Evolutionary conservation across 2,888 invertebrate genomes (phyloP).

Genomic region (Hedya salicella): DNA sequence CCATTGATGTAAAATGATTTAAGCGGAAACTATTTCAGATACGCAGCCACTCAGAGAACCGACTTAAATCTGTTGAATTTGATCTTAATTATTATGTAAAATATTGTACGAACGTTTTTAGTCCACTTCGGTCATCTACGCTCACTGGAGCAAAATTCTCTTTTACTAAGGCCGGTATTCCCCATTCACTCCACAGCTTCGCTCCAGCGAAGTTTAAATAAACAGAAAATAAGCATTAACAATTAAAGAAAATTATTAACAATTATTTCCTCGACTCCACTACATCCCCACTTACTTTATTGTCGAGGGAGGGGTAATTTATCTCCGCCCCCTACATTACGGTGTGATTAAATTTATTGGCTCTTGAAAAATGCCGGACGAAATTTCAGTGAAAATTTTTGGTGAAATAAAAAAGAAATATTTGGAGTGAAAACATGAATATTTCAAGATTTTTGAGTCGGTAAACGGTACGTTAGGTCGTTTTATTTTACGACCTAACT

Average conservation of each 20-base stretch:
- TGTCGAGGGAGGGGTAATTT: constrained; percentile 37
- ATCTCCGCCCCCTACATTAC: constrained; percentile 41
- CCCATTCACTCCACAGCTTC: no score
- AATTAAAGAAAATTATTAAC: constrained; percentile 43
- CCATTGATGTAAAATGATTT: no score
- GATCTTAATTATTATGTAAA: no score
- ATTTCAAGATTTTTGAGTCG: not conserved
- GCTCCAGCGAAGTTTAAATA: not conserved
- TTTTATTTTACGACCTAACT: not conserved
- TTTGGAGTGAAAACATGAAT: not conserved
- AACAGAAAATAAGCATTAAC: constrained; percentile 11
- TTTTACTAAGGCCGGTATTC: no score
- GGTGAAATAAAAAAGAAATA: constrained; percentile 22
- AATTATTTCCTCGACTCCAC: constrained; percentile 32
- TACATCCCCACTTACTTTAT: constrained; percentile 39
- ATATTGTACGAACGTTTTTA: no score
- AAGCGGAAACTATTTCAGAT: no score
- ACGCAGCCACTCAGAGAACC: no score
- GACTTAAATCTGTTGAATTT: no score
- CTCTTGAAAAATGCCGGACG: constrained; percentile 37
- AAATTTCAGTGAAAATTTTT: constrained; percentile 30
- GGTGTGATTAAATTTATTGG: constrained; percentile 43
- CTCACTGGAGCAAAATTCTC: no score
- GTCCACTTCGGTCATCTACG: no score
- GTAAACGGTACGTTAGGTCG: not conserved